phyloP scores from a whole-genome alignment of 2,797 vertebrate genomes.

The Sebastes minor region DNA sequence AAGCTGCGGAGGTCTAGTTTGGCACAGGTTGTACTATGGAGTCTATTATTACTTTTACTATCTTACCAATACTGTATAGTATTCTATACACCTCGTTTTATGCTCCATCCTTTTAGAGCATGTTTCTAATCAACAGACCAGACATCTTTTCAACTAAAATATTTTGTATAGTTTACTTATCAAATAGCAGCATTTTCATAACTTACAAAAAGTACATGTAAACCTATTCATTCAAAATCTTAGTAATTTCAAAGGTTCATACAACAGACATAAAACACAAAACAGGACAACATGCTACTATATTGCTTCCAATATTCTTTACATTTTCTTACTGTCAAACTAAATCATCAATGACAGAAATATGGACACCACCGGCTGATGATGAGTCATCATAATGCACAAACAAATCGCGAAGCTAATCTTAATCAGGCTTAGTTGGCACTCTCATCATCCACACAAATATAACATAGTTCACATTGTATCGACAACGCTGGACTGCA shows the following conservation, averaged over 20 bases:
- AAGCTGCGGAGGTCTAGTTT: slow-evolving; percentile 87
- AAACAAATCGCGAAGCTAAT: slow-evolving; percentile 89
- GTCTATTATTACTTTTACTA: slow-evolving; percentile 86
- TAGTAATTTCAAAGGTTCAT: slow-evolving; percentile 89
- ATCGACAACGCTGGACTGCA: slow-evolving; percentile 88
- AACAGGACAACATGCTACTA: slow-evolving; percentile 90
- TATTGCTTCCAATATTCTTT: slow-evolving; percentile 91
- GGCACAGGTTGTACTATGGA: slow-evolving; percentile 85
- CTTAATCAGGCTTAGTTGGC: slow-evolving; percentile 89
- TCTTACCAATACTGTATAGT: slow-evolving; percentile 84
- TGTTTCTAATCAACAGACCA: slow-evolving; percentile 85
- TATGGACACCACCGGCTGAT: slow-evolving; percentile 86
- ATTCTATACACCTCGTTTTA: slow-evolving; percentile 83
- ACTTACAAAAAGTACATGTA: slow-evolving; percentile 90
- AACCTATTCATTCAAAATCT: slow-evolving; percentile 90
- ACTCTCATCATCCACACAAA: slow-evolving; percentile 89
- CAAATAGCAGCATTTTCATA: slow-evolving; percentile 90
- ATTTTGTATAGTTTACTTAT: slow-evolving; percentile 90
- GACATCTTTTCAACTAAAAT: slow-evolving; percentile 88
- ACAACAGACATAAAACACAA: slow-evolving; percentile 90
- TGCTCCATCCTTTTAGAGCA: slow-evolving; percentile 80
- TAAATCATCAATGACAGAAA: slow-evolving; percentile 87
- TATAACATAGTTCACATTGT: slow-evolving; percentile 90
- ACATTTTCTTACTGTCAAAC: slow-evolving; percentile 88
- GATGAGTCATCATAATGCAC: slow-evolving; percentile 88